Evolutionary conservation across 2,888 invertebrate species (phyloP), one percentile per base, ranked within the genome.

Genomic region (Pedicia rivosa): DNA sequence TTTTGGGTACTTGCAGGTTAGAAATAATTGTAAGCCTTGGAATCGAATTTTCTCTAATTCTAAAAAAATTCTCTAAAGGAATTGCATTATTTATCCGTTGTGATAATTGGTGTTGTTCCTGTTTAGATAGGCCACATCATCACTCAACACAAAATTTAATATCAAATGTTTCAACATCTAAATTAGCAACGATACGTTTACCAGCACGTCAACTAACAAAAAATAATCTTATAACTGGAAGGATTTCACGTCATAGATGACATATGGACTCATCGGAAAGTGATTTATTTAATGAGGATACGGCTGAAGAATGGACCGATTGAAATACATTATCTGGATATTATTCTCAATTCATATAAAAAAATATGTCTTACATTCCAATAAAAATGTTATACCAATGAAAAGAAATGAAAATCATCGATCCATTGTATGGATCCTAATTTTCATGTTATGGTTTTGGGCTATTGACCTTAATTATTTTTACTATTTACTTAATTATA

Each of bases 201-300:
- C 57, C 53, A 5, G 44, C 55, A 5, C 54, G 56, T 22, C 56
- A 58, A 3, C n/a, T 26, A 13, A 12, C 20, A 5, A 56, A 53
- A 40, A 49, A 52, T 17, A 47, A 54, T 33, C 46, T 56, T 7
- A 45, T 57, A 43, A 52, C 57, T 17, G 43, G 45, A 32, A 32
- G 41, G 10, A 31, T 43, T 14, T 54, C 54, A 26, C 44, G 33
- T 10, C 39, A 51, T n/a, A 60, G 62, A 55, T 62, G 62, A 62
- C 62, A 62, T 38, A 36, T 42, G 29, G 58, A 59, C 44, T 57
- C 57, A 49, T 59, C 62, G 36, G 56, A 55, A 44, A 56, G 56
- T 47, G 60, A 60, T 41, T 47, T 56, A 36, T 42, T 41, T 42
- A 54, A 59, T 43, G 61, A 62, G 43, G 48, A 48, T 28, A 48